These are phyloP conservation scores for Gonocerus acuteangulatus DNA, from an alignment of 2,888 invertebrate genomes.

Conservation along the genomic window DNA sequence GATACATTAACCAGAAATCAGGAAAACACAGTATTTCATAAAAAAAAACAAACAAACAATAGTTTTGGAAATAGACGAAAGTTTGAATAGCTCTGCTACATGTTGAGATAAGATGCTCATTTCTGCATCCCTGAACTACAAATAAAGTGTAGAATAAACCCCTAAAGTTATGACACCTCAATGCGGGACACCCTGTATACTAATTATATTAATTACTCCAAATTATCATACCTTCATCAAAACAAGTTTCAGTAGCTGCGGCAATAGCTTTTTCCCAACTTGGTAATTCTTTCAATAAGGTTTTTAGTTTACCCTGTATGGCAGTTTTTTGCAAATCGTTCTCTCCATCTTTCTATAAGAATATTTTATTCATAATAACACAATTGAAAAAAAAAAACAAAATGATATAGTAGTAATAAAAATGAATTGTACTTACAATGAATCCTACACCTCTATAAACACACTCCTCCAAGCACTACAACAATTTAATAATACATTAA, in stretches of 20 bases:
- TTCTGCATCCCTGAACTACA: too few relatives aligned
- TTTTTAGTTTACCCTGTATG: neutral
- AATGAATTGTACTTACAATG: conserved; percentile 33
- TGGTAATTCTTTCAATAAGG: neutral
- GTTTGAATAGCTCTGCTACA: too few relatives aligned
- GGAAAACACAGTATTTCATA: too few relatives aligned
- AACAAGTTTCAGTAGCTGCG: neutral
- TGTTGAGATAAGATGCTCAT: too few relatives aligned
- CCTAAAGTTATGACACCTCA: too few relatives aligned
- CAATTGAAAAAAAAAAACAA: neutral
- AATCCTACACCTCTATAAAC: conserved; percentile 36
- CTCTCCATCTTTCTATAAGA: conserved; percentile 5
- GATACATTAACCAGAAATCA: too few relatives aligned
- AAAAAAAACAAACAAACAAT: too few relatives aligned
- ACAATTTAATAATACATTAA: conserved; percentile 15
- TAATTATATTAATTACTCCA: too few relatives aligned
- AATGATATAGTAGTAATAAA: neutral
- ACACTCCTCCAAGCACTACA: conserved; percentile 37
- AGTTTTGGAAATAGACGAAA: too few relatives aligned
- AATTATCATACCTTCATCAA: conserved; percentile 11
- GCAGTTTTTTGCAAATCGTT: neutral
- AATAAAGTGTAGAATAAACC: too few relatives aligned
- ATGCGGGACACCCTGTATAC: too few relatives aligned
- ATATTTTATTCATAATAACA: neutral
- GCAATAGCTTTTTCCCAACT: conserved; percentile 9